phyloP scores from a whole-genome alignment of 1,140 invertebrate genomes.

The Diuraphis noxia region DNA sequence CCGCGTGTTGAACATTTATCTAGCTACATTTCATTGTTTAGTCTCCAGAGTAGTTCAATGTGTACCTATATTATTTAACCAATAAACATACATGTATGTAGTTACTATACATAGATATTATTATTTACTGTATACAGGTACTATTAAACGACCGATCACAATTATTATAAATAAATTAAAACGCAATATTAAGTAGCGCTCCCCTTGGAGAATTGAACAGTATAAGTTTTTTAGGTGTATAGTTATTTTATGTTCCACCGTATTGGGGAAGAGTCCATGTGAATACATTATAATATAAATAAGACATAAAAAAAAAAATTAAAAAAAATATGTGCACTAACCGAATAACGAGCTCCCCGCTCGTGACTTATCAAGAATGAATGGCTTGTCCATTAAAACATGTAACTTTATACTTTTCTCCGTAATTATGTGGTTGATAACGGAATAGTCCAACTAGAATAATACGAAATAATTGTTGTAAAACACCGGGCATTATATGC shows the following conservation, averaged over 20 bases:
- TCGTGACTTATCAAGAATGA: conserved; percentile 71
- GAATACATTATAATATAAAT: neutral
- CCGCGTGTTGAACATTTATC: neutral
- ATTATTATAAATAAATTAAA: neutral
- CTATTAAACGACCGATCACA: neutral
- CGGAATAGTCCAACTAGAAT: conserved; percentile 74
- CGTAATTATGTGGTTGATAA: conserved; percentile 74
- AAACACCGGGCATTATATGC: neutral
- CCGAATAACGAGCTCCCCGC: conserved; percentile 76
- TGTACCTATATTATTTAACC: neutral
- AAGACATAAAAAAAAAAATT: neutral
- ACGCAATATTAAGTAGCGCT: neutral
- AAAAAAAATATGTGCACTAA: conserved; percentile 58
- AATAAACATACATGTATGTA: neutral
- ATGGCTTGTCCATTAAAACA: conserved; percentile 79
- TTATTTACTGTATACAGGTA: too few relatives aligned
- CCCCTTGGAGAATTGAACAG: neutral
- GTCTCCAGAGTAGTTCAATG: neutral
- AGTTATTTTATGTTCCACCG: neutral
- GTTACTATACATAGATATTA: neutral
- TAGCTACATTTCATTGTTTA: neutral
- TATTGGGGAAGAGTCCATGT: neutral
- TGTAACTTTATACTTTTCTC: conserved; percentile 81
- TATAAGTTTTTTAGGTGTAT: neutral
- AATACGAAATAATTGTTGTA: neutral